Conservation (phyloP, 2,888 invertebrate genomes). For the Eupelmus urozonus region DNA sequence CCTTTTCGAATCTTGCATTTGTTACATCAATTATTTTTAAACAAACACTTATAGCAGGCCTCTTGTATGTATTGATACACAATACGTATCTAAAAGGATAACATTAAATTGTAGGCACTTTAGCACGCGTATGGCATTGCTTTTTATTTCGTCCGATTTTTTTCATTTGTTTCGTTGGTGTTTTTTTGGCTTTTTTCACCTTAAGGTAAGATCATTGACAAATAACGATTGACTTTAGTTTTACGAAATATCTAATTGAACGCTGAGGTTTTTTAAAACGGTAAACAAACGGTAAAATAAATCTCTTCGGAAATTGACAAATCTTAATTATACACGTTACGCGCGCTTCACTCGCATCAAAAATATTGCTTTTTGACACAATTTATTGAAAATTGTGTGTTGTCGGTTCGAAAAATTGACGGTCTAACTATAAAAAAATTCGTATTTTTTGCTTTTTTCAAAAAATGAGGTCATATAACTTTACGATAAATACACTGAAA, state of each 20-base stretch:
- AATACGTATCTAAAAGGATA: constrained; percentile 53
- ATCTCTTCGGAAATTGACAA: constrained; percentile 11
- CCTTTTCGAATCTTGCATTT: neutral
- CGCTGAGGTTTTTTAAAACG: neutral
- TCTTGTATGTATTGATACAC: constrained; percentile 10
- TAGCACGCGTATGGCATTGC: constrained; percentile 60
- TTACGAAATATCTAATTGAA: constrained; percentile 24
- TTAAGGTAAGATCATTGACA: constrained; percentile 14
- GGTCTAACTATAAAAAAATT: constrained; percentile 21
- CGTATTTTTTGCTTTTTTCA: neutral
- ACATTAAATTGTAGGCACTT: constrained; percentile 68
- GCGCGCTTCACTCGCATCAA: constrained; percentile 14
- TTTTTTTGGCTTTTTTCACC: constrained; percentile 14
- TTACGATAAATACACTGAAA: constrained; percentile 24
- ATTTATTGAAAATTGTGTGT: constrained; percentile 27
- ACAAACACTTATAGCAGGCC: constrained; percentile 14
- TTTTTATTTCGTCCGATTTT: constrained; percentile 30
- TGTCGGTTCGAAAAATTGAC: constrained; percentile 22
- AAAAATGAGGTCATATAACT: neutral
- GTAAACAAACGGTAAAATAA: neutral
- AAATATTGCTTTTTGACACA: constrained; percentile 40
- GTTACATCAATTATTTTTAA: neutral
- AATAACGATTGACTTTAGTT: constrained; percentile 35
- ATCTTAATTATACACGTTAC: neutral
- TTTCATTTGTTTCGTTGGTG: neutral